Percentiles rank a stretch among this genome's conserved stretches.
These are phyloP conservation scores for Argyra leucocephala DNA, from an alignment of 2,888 invertebrate species.

Conservation along the genomic window DNA sequence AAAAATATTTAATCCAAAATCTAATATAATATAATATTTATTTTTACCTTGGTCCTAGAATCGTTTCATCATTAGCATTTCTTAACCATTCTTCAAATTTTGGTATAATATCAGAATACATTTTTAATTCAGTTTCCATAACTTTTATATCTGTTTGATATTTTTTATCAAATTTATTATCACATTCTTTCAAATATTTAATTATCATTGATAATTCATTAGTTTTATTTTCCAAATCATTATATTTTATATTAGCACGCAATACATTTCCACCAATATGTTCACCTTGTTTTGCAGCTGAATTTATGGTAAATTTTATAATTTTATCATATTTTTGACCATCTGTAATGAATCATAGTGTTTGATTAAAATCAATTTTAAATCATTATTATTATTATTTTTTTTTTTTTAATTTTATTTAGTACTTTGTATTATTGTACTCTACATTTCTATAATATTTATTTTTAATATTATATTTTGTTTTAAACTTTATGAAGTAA, in stretches of 20 bases:
- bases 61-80: slow-evolving; percentile 26
- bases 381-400: background rate
- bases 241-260: slow-evolving; percentile 22
- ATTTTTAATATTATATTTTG: too few relatives aligned
- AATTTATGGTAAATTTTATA: background rate
- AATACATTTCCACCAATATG: slow-evolving; percentile 29
- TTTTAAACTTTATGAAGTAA: too few relatives aligned
- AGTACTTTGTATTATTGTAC: too few relatives aligned
- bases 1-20: too few relatives aligned
- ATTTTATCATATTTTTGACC: too few relatives aligned
- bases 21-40: background rate
- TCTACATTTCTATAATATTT: too few relatives aligned
- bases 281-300: slow-evolving; percentile 25
- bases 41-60: slow-evolving; percentile 25
- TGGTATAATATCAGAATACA: slow-evolving; percentile 32
- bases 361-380: background rate
- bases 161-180: slow-evolving; percentile 29
- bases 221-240: background rate
- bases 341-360: background rate
- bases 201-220: slow-evolving; percentile 27
- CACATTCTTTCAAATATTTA: slow-evolving; percentile 28
- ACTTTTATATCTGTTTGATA: slow-evolving; percentile 25
- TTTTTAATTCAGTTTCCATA: slow-evolving; percentile 32
- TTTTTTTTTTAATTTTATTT: too few relatives aligned
- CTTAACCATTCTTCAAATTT: slow-evolving; percentile 29